Evolutionary conservation across 2,797 vertebrate species (phyloP).

Genomic region (Onychomys leucogaster): DNA sequence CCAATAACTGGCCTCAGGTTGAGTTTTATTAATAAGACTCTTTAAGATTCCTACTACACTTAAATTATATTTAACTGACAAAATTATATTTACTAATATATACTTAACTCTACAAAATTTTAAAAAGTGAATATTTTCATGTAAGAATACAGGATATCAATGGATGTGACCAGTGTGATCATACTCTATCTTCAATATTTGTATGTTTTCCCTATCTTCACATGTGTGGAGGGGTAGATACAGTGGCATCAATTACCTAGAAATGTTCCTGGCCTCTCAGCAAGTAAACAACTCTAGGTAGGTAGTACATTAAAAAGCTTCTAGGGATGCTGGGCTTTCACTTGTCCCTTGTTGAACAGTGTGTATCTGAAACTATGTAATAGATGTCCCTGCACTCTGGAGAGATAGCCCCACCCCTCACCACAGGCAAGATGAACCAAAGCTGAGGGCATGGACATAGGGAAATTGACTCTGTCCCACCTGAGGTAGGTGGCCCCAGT

Average conservation of each 20-base stretch:
- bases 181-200: not conserved
- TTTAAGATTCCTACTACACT: no score
- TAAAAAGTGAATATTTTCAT: not conserved
- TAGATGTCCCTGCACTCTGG: no score
- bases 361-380: not conserved
- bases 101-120: not conserved
- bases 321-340: not conserved
- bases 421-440: no score
- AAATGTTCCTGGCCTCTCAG: not conserved
- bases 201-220: not conserved
- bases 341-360: not conserved
- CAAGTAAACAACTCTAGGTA: not conserved
- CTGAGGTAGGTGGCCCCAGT: no score
- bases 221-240: not conserved
- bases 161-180: not conserved
- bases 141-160: not conserved
- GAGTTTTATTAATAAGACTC: no score
- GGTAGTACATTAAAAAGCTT: not conserved
- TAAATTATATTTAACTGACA: no score
- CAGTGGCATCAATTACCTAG: not conserved
- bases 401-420: no score
- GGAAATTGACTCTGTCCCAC: no score
- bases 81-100: no score
- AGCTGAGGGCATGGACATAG: no score
- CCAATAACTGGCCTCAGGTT: no score